phyloP scores from a whole-genome alignment of 2,797 vertebrate species.

The Meda fulgida region DNA sequence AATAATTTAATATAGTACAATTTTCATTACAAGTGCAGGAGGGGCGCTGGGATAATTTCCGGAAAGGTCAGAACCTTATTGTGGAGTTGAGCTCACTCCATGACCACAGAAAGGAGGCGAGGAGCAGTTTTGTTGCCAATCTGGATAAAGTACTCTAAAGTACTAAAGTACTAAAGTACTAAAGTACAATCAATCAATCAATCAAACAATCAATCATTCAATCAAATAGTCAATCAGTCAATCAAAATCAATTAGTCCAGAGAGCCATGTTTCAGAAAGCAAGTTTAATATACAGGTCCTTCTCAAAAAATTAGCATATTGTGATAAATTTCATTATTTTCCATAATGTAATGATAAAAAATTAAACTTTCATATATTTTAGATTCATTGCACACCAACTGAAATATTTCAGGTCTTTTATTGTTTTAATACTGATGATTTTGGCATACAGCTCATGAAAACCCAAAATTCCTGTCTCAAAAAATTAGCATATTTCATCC shows the following conservation, averaged over 20 bases:
- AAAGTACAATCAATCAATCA: conserved; percentile 20
- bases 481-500: no score
- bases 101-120: conserved; percentile 61
- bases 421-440: no score
- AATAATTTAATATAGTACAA: neutral
- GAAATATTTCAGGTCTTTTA: no score
- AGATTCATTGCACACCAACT: no score
- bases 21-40: conserved; percentile 39
- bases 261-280: neutral
- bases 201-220: no score
- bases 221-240: neutral
- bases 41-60: conserved; percentile 68
- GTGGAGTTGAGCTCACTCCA: conserved; percentile 70
- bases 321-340: no score
- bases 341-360: no score
- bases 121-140: conserved; percentile 68
- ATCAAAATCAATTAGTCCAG: neutral
- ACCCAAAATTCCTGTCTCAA: no score
- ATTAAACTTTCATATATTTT: no score
- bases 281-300: neutral
- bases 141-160: conserved; percentile 53
- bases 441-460: no score
- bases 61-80: conserved; percentile 76
- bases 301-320: no score
- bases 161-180: no score